phyloP scores from a whole-genome alignment of 2,797 vertebrate species.

The Danionella dracula region DNA sequence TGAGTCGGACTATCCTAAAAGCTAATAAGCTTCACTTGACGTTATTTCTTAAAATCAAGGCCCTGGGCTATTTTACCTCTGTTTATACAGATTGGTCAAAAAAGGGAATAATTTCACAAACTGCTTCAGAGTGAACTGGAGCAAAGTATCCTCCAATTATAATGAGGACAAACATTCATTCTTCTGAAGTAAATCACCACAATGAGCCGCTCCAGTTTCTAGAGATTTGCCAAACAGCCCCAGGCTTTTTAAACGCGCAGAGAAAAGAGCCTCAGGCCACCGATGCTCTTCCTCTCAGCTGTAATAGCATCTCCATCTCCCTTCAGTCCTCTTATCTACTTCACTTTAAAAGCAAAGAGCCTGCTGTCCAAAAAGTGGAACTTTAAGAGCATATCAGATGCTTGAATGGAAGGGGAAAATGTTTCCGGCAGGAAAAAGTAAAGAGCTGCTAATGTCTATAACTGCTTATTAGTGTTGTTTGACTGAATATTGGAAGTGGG shows the following conservation, averaged over 20 bases:
- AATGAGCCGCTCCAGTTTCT: conserved; percentile 7
- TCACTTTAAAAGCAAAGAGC: conserved; percentile 20
- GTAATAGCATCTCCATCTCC: conserved; percentile 25
- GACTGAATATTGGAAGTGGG: conserved; percentile 2
- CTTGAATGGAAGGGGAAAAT: not conserved
- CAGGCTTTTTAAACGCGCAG: conserved; percentile 10
- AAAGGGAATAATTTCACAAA: conserved; percentile 8
- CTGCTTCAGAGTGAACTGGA: conserved; percentile 7
- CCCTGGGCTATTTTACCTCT: conserved; percentile 10
- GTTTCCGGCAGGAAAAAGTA: not conserved
- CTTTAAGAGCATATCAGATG: conserved; percentile 29
- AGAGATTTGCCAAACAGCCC: conserved; percentile 30
- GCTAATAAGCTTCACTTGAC: conserved; percentile 5
- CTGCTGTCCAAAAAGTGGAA: conserved; percentile 32
- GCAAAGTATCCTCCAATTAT: conserved; percentile 30
- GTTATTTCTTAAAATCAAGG: not conserved
- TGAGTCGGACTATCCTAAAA: too few relatives aligned
- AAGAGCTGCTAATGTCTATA: not conserved
- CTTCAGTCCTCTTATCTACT: conserved; percentile 14
- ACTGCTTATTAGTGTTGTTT: conserved; percentile 12
- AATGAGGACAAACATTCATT: conserved; percentile 31
- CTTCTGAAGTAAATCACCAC: conserved; percentile 8
- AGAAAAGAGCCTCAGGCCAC: conserved; percentile 27
- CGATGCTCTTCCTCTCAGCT: conserved; percentile 20
- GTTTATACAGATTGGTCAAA: not conserved